Evolutionary conservation across 2,113 vertebrate species (phyloP).

Genomic region (Sula dactylatra): DNA sequence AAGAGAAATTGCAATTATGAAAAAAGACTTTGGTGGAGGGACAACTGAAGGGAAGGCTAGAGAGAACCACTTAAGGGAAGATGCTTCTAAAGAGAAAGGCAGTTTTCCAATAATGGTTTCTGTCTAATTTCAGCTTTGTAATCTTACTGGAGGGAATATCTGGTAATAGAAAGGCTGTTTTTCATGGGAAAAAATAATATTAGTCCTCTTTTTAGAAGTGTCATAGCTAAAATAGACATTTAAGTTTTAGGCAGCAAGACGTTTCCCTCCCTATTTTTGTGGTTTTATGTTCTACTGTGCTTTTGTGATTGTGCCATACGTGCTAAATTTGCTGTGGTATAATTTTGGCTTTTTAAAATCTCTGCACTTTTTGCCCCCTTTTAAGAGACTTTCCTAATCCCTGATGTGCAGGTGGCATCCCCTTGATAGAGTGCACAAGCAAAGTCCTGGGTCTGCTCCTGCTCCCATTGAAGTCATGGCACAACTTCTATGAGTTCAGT

Average conservation of each 20-base stretch:
- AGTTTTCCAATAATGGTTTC: background rate
- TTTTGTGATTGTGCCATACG: constrained; percentile 40
- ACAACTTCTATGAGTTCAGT: constrained; percentile 65
- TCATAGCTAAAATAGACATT: constrained; percentile 2
- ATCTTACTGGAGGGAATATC: background rate
- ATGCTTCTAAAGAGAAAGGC: background rate
- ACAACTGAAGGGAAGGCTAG: background rate
- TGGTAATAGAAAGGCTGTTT: background rate
- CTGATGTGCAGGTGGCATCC: constrained; percentile 59
- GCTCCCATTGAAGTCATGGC: constrained; percentile 66
- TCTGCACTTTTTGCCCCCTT: constrained; percentile 50
- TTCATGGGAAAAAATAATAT: background rate
- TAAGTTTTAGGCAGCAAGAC: background rate
- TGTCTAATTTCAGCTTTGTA: background rate
- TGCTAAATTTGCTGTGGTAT: constrained; percentile 42
- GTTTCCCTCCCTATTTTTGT: constrained; percentile 14
- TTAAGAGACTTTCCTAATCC: constrained; percentile 57
- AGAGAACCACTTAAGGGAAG: background rate
- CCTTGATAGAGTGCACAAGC: constrained; percentile 51
- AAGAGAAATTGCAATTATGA: background rate
- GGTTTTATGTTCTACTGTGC: constrained; percentile 19
- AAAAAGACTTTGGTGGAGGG: background rate
- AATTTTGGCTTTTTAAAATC: constrained; percentile 45
- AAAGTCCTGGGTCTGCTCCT: constrained; percentile 62
- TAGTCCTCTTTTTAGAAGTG: background rate